Evolutionary conservation across 2,113 vertebrate genomes (phyloP), one percentile per base, ranked within the genome.

Genomic region (Sorex fumeus): DNA sequence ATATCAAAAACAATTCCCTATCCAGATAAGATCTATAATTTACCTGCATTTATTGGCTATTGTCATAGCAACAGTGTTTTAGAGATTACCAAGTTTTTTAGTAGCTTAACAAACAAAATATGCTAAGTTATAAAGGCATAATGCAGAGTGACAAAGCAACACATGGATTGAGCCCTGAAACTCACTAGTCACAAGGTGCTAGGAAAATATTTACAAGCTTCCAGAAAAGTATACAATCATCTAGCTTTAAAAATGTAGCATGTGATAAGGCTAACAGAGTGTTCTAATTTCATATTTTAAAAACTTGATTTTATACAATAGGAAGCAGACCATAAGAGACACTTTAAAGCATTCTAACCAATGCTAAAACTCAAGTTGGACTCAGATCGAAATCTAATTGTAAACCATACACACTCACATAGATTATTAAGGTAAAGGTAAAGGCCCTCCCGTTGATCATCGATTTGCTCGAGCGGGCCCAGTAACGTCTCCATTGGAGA

Each of bases 61-160:
- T 30, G 10, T 79, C 28, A 71, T 13, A 53, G 40, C 43, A 92
- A 40, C 25, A 62, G 8, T 32, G 34, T 25, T 34, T 78, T 79
- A 75, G 40, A 47, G 25, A 47, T 4, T 4, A 34, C 6, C 27
- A 72, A 30, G 36, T 28, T 67, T 53, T 21, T 4, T 60, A 90
- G 67, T 9, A 83, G 27, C 53, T 0, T 57, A 32, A 80, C 2
- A 8, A 64, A n/a, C 60, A 88, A 53, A 60, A 80, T 53, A 76
- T 8, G 8, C 70, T 62, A 80, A 76, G 30, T 21, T 32, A 15
- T 69, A 27, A 88, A 79, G 25, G 23, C 45, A 40, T 4, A 72
- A 84, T 15, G 36, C 57, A 87, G 18, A 69, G 34, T 70, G 84
- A 84, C 84, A 92, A 80, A 32, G 19, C 15, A 64, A 67, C 53